A percentile compares a stretch with the other conserved stretches of the same genome.
Conservation (phyloP, 2,113 vertebrate genomes). For the Nettapus auritus region DNA sequence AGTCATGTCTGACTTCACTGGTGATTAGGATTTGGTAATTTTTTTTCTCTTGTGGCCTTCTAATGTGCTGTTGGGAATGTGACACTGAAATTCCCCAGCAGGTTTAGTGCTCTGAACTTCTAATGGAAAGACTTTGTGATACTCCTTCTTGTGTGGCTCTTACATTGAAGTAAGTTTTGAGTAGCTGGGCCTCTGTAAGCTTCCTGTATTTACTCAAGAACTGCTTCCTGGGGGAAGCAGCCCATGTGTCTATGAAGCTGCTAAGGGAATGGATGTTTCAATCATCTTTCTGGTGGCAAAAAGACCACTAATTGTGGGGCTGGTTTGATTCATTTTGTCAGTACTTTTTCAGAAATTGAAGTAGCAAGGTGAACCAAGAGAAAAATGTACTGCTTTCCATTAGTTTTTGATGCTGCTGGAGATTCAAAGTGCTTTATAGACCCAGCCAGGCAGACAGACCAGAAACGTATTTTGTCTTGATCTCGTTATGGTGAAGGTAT, state of each 20-base stretch:
- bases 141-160: not conserved
- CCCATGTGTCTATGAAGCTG: not conserved
- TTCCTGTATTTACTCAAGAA: not conserved
- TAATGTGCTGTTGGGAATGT: not conserved
- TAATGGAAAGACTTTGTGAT: not conserved
- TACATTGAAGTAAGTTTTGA: not conserved
- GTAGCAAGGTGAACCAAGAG: not conserved
- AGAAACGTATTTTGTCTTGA: constrained; percentile 47
- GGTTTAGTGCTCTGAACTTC: not conserved
- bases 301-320: not conserved
- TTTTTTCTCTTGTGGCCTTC: not conserved
- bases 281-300: not conserved
- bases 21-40: not conserved
- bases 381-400: constrained; percentile 1
- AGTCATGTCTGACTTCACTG: not conserved
- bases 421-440: not conserved
- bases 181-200: not conserved
- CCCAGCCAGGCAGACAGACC: not conserved
- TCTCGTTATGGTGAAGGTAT: constrained; percentile 22
- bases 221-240: not conserved
- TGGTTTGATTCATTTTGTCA: constrained; percentile 5
- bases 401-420: not conserved
- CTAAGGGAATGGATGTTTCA: constrained; percentile 12
- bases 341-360: not conserved
- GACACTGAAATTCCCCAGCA: not conserved